A percentile compares a stretch with the other conserved stretches of the same genome.
Evolutionary conservation across 2,113 vertebrate genomes (phyloP).

Genomic region (Columba janthina): DNA sequence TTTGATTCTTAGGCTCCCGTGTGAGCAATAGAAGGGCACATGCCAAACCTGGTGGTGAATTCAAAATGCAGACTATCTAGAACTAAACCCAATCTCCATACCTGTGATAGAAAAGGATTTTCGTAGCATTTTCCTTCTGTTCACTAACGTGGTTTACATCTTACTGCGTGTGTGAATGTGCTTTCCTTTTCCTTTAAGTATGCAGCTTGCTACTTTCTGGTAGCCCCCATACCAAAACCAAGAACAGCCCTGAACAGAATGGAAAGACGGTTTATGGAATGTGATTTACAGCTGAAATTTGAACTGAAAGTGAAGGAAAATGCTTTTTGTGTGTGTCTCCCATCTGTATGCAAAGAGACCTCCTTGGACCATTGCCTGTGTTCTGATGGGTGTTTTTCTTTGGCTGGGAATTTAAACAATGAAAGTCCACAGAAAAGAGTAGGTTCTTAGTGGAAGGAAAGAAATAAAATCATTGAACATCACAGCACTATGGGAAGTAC

Average conservation of each 20-base stretch:
- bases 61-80: neutral
- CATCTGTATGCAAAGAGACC: neutral
- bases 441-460: neutral
- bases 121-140: neutral
- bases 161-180: neutral
- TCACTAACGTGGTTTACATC: neutral
- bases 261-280: neutral
- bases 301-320: neutral
- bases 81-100: neutral
- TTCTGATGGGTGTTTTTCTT: neutral
- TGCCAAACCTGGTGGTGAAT: neutral
- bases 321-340: neutral
- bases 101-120: slow-evolving; percentile 15
- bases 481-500: rapidly evolving
- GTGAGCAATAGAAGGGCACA: neutral
- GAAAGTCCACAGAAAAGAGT: neutral
- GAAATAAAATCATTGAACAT: neutral
- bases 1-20: neutral
- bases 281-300: neutral
- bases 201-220: neutral
- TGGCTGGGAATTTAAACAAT: neutral
- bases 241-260: neutral
- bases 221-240: neutral
- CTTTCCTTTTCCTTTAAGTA: neutral
- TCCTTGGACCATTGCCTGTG: neutral